Conservation (phyloP, 2,113 vertebrate species). For the Chloebia gouldiae region DNA sequence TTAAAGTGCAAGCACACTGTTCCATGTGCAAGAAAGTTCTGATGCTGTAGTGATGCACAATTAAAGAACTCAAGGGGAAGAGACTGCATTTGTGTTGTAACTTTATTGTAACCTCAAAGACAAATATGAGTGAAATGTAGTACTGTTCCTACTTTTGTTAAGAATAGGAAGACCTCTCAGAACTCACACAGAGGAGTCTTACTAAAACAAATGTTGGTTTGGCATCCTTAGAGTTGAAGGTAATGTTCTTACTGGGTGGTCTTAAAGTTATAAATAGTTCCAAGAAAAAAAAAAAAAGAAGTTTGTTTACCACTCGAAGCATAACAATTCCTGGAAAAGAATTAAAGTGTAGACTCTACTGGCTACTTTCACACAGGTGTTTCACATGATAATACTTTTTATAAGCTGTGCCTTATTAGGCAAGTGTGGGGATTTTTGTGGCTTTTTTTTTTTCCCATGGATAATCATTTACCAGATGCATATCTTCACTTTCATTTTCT, state of each 20-base stretch:
- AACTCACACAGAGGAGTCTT: not conserved
- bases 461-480: not conserved
- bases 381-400: not conserved
- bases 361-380: not conserved
- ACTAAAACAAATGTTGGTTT: not conserved
- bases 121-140: not conserved
- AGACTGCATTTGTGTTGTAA: not conserved
- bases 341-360: not conserved
- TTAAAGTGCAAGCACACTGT: not conserved
- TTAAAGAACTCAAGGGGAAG: not conserved
- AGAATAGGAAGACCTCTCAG: not conserved
- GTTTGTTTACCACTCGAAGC: not conserved
- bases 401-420: not conserved
- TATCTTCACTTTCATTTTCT: not conserved
- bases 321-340: not conserved
- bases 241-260: conserved; percentile 11
- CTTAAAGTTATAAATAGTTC: conserved; percentile 29
- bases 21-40: not conserved
- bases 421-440: not conserved
- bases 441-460: not conserved
- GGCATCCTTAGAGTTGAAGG: not conserved
- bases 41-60: not conserved
- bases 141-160: not conserved
- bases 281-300: not conserved
- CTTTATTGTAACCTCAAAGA: not conserved